A percentile compares a stretch with the other conserved stretches of the same genome.
These are phyloP conservation scores for Zonotrichia leucophrys DNA, from an alignment of 2,113 vertebrate genomes.

Conservation along the genomic window DNA sequence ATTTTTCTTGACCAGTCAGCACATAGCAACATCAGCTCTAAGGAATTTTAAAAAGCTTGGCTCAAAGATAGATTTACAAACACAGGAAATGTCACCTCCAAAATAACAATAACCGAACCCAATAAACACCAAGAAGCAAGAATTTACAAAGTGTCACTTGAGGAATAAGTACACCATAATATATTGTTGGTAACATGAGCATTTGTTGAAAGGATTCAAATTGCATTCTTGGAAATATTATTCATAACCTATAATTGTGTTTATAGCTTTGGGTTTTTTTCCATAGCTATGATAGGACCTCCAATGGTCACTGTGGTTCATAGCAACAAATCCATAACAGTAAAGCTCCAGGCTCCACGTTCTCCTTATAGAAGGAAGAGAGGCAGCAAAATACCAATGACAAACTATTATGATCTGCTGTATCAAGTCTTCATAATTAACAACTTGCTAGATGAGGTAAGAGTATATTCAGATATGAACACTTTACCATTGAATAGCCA, in stretches of 20 bases:
- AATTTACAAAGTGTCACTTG: neutral
- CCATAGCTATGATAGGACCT: constrained; percentile 69
- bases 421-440: constrained; percentile 70
- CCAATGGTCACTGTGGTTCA: constrained; percentile 45
- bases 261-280: neutral
- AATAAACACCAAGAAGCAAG: neutral
- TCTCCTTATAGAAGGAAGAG: constrained; percentile 58
- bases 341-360: constrained; percentile 61
- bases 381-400: constrained; percentile 56
- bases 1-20: neutral
- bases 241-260: neutral
- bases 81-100: neutral
- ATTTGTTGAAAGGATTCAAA: neutral
- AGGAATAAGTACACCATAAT: neutral
- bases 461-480: neutral
- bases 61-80: neutral
- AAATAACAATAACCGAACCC: neutral
- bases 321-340: constrained; percentile 31
- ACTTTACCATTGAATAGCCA: neutral
- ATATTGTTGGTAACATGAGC: neutral
- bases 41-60: neutral
- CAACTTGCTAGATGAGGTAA: constrained; percentile 66
- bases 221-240: neutral
- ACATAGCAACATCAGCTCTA: neutral
- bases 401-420: constrained; percentile 67